A percentile compares a stretch with the other conserved stretches of the same genome.
Evolutionary conservation across 2,113 vertebrate genomes (phyloP).

Genomic region (Cygnus buccinator): DNA sequence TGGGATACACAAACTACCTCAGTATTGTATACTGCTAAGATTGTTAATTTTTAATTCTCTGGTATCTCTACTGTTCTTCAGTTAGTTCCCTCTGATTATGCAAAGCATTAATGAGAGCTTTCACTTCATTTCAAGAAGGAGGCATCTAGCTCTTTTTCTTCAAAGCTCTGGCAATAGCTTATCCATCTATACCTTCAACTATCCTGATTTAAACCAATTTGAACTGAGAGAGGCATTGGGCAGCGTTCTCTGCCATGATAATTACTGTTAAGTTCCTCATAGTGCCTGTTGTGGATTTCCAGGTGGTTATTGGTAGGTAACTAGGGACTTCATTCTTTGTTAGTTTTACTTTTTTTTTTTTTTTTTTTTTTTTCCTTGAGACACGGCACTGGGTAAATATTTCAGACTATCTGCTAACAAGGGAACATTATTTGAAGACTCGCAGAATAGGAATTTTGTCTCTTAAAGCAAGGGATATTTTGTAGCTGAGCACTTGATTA

Average conservation of each 20-base stretch:
- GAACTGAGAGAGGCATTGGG: slow-evolving; percentile 16
- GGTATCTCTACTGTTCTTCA: neutral
- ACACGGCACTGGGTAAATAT: neutral
- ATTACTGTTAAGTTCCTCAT: neutral
- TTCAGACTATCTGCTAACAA: neutral
- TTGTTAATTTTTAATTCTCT: slow-evolving; percentile 40
- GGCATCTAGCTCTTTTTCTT: neutral
- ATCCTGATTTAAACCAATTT: slow-evolving; percentile 15
- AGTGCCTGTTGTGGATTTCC: neutral
- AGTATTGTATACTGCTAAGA: slow-evolving; percentile 51
- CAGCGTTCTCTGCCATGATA: neutral
- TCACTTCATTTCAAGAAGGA: neutral
- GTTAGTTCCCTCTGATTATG: neutral
- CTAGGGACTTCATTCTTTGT: neutral
- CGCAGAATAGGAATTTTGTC: neutral
- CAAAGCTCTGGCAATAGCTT: slow-evolving; percentile 21
- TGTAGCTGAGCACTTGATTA: neutral
- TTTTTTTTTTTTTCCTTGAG: neutral
- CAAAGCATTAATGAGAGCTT: neutral
- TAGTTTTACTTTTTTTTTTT: neutral
- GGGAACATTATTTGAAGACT: neutral
- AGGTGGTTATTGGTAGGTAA: neutral
- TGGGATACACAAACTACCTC: neutral
- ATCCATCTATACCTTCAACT: neutral
- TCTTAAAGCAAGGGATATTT: neutral